These are phyloP conservation scores for Drosophila mimetica DNA, from an alignment of 2,888 invertebrate species.

Conservation along the genomic window DNA sequence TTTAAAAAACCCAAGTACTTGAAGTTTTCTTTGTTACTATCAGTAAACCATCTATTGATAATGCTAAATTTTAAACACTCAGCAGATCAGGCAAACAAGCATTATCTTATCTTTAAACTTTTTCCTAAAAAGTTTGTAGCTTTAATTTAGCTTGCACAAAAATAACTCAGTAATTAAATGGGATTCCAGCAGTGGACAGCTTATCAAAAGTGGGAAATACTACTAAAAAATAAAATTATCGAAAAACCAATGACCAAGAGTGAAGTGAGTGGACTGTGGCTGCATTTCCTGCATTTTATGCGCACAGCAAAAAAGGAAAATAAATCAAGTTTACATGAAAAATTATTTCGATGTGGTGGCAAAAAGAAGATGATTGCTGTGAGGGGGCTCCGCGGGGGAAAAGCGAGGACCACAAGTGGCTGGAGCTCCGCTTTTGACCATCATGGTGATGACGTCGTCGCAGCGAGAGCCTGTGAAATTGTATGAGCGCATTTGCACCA, in stretches of 20 bases:
- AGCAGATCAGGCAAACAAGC: neutral
- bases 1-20: neutral
- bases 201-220: slow-evolving; percentile 21
- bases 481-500: slow-evolving; percentile 4
- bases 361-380: slow-evolving; percentile 36
- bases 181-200: neutral
- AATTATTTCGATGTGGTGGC: slow-evolving; percentile 33
- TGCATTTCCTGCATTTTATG: slow-evolving; percentile 34
- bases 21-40: neutral
- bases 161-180: slow-evolving; percentile 23
- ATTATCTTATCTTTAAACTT: slow-evolving; percentile 15
- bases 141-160: slow-evolving; percentile 14
- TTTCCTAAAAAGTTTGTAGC: neutral
- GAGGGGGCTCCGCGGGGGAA: slow-evolving; percentile 16
- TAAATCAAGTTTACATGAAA: slow-evolving; percentile 50
- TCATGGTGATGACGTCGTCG: slow-evolving; percentile 4
- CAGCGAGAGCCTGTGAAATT: slow-evolving; percentile 6
- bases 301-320: slow-evolving; percentile 20
- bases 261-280: slow-evolving; percentile 23
- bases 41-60: slow-evolving; percentile 3
- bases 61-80: neutral
- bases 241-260: slow-evolving; percentile 11
- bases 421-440: slow-evolving; percentile 15
- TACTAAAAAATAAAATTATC: slow-evolving; percentile 4
- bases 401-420: slow-evolving; percentile 22